phyloP scores from a whole-genome alignment of 2,888 invertebrate species.

The Apodemia mormo region DNA sequence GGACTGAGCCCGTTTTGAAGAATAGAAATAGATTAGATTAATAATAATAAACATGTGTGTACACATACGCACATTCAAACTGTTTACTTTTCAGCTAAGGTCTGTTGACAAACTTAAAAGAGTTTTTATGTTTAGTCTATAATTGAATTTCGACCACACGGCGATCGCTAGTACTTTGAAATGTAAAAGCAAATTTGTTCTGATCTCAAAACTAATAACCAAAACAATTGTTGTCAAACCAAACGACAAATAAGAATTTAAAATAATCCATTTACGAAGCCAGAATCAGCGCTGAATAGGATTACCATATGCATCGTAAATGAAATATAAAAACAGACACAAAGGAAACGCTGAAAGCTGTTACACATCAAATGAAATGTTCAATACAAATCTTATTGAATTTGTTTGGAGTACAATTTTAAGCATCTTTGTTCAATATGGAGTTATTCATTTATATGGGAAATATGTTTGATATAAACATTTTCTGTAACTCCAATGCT shows the following conservation, averaged over 20 bases:
- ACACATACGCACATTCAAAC: too few species aligned
- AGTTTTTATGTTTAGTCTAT: too few species aligned
- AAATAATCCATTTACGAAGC: not conserved
- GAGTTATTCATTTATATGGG: not conserved
- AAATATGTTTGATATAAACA: not conserved
- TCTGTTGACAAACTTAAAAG: too few species aligned
- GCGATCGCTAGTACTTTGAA: too few species aligned
- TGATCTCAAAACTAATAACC: too few species aligned
- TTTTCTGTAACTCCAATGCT: not conserved
- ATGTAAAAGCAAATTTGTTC: too few species aligned
- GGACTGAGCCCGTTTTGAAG: too few species aligned
- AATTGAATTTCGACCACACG: too few species aligned
- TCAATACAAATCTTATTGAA: slow-evolving; percentile 11
- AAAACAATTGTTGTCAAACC: not conserved
- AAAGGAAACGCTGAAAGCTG: slow-evolving; percentile 2
- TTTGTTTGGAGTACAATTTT: slow-evolving; percentile 15
- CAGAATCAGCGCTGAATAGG: not conserved
- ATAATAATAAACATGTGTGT: too few species aligned
- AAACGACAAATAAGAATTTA: not conserved
- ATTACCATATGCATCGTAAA: slow-evolving; percentile 6
- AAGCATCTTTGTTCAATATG: slow-evolving; percentile 3
- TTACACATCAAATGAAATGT: slow-evolving; percentile 9
- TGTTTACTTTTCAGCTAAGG: too few species aligned
- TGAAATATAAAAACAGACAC: slow-evolving; percentile 15
- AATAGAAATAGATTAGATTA: too few species aligned